phyloP scores from a whole-genome alignment of 1,140 invertebrate species.

The Rhagoletis zephyria region DNA sequence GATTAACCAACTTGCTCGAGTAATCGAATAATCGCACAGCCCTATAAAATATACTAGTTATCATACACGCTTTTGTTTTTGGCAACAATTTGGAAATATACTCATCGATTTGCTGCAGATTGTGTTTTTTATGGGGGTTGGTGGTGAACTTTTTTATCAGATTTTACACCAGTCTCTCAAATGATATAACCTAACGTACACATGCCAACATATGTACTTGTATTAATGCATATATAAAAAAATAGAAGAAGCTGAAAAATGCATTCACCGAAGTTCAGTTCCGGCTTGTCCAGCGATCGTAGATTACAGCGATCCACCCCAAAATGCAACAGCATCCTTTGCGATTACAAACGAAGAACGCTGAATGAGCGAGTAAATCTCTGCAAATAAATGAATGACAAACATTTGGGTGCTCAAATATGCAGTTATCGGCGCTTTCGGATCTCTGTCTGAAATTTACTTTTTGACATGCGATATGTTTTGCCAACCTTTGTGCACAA shows the following conservation, averaged over 20 bases:
- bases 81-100: too few species aligned
- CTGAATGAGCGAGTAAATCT: not conserved
- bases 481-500: slow-evolving; percentile 19
- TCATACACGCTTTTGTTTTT: too few species aligned
- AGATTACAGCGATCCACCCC: not conserved
- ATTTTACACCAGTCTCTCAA: not conserved
- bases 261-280: not conserved
- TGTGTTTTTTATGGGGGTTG: not conserved
- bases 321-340: slow-evolving; percentile 1
- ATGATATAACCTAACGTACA: not conserved
- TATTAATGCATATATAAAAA: not conserved
- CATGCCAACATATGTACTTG: not conserved
- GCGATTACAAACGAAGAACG: not conserved
- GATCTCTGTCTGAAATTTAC: slow-evolving; percentile 25
- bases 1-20: too few species aligned
- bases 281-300: slow-evolving; percentile 34
- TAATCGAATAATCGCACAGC: too few species aligned
- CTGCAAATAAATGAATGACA: slow-evolving; percentile 11
- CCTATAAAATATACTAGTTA: too few species aligned
- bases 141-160: not conserved
- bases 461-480: slow-evolving; percentile 51
- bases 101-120: too few species aligned
- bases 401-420: slow-evolving; percentile 26
- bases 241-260: not conserved
- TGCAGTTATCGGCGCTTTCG: slow-evolving; percentile 10